Base-by-base conservation (phyloP, 2,113 vertebrate genomes). In the Turnix velox region DNA sequence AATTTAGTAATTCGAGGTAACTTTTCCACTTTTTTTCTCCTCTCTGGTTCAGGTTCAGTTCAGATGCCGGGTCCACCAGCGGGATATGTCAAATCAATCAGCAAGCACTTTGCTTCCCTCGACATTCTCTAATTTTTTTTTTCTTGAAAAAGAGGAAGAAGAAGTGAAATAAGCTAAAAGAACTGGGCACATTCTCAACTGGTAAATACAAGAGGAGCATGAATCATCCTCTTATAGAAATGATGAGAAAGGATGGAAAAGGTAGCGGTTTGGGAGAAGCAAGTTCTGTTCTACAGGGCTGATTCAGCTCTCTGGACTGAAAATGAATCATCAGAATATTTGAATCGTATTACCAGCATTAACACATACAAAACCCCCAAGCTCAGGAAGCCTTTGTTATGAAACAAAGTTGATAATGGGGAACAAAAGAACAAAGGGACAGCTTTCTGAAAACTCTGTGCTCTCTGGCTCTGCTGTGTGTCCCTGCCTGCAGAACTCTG, bases 311-410 rank as follows among this genome's bases (percentile, higher is more conserved):
- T 94, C 92, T 73, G 94, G 95, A 93, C 92, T 87, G 87, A 93
- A 95, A 96, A 96, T 97, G 96, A 97, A 96, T 97, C 96, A 97
- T 79, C 95, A 94, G 95, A 97, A 96, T 95, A 96, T 96, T 96
- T 95, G 91, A 96, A 92, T 92, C 90, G 88, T 85, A 88, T 97
- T 97, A 96, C 96, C 95, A 96, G 92, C 89, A 97, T 90, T 92
- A 96, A 88, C 77, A 95, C 91, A 95, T 85, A 93, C 90, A 97
- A 97, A 97, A 92, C 42, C 87, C 94, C 95, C 94, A 83, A 91
- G 91, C 63, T 82, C 88, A 68, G 63, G 76, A 87, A 95, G 86
- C 45, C 49, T 95, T 95, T 84, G 80, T 97, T 96, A 92, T 90
- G 89, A 96, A 97, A 95, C 63, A 67, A 93, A 83, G 71, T 82